Evolutionary conservation across 1,140 invertebrate species (phyloP), one percentile per base, ranked within the genome.

Genomic region (Scaptodrosophila lebanonensis): DNA sequence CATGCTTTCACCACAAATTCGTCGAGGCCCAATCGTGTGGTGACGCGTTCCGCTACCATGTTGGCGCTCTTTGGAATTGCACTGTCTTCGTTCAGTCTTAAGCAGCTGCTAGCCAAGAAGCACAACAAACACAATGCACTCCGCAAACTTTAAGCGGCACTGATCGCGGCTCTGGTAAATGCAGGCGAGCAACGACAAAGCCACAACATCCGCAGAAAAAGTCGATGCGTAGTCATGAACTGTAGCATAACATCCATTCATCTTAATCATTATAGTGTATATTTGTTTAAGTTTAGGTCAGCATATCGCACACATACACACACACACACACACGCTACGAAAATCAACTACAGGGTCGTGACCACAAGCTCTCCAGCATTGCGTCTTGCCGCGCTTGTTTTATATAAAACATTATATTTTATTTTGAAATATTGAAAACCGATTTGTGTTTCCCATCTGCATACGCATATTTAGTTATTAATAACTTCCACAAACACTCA

Each of bases 21-120:
- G 27, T 44, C 75, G 18, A 33, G 48, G 17, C 88, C 89, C 68
- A 89, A 90, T 64, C 83, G 83, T 39, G 77, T 85, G 42, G 88
- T 90, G 83, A 88, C 88, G 27, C 87, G 89, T 53, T 90, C 89
- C 1, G 90, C 90, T 9, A 64, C 89, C 20, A 87, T 88, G 35
- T 83, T 91, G 44, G 90, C 90, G 2, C 83, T 89, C 12, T 86
- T 90, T 38, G 90, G 90, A 15, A 88, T 91, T 17, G 88, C 89
- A 8, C 79, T 91, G 0, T 91, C 90, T 39, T 89, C 89, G 39
- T 90, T 90, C 85, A 91, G 90, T 83, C 87, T 91, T 16, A 90
- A 90, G 68, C 90, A 91, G 66, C 88, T 91, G 89, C 84, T 90
- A 54, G 64, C 83, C 66, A 84, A 89, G 44, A 87, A 77, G 48